phyloP scores from a whole-genome alignment of 2,113 vertebrate species.

The Archocentrus centrarchus region DNA sequence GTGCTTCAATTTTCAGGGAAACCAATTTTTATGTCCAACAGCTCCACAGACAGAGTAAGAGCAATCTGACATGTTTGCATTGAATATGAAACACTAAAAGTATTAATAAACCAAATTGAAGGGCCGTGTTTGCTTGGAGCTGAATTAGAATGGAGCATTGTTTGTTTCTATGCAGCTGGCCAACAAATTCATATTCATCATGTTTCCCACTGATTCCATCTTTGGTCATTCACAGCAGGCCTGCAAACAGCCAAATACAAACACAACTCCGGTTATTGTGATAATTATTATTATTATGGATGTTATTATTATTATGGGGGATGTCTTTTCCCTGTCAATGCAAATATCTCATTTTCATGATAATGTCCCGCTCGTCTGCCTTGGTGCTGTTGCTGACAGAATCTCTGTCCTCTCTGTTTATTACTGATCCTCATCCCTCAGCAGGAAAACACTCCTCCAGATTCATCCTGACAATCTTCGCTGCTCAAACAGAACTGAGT shows the following conservation, averaged over 20 bases:
- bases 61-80: background rate
- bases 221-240: background rate
- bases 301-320: background rate
- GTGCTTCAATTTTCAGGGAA: background rate
- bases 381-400: background rate
- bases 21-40: background rate
- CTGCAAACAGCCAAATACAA: background rate
- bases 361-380: background rate
- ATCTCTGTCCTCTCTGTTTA: background rate
- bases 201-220: background rate
- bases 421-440: background rate
- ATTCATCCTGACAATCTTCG: background rate
- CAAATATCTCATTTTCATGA: constrained; percentile 33
- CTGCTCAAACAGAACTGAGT: background rate
- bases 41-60: background rate
- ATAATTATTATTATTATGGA: constrained; percentile 20
- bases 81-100: background rate
- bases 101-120: background rate
- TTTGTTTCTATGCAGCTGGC: background rate
- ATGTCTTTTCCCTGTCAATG: background rate
- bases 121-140: background rate
- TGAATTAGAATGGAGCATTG: background rate
- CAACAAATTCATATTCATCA: constrained; percentile 14
- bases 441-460: background rate
- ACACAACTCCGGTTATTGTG: background rate